These are phyloP conservation scores for Tinamus guttatus DNA, from an alignment of 2,113 vertebrate species.

Conservation along the genomic window DNA sequence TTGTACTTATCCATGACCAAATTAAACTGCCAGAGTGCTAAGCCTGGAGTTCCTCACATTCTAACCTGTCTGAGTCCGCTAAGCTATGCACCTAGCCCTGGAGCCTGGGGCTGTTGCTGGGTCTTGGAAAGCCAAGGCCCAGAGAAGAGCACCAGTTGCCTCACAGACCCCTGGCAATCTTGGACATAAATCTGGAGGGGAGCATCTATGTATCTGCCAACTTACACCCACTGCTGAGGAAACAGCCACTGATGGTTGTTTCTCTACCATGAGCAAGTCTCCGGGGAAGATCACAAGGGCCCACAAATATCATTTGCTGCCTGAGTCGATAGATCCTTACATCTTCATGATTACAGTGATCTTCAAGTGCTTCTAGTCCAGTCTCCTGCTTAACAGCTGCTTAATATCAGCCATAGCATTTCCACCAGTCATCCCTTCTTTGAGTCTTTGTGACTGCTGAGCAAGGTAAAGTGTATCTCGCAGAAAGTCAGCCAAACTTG, in stretches of 20 bases:
- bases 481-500: neutral
- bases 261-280: neutral
- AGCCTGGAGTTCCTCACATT: neutral
- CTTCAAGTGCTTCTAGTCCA: neutral
- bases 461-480: neutral
- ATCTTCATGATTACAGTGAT: neutral
- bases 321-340: neutral
- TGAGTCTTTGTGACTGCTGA: neutral
- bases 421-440: neutral
- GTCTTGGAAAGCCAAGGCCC: neutral
- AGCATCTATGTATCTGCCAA: neutral
- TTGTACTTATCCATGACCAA: conserved; percentile 1
- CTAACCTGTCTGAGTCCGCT: neutral
- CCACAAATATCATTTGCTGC: neutral
- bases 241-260: fast-evolving
- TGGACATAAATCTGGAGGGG: neutral
- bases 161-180: neutral
- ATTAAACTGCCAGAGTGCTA: conserved; percentile 14
- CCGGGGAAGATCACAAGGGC: neutral
- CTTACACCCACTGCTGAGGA: neutral
- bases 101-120: neutral
- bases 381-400: neutral
- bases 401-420: neutral
- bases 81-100: neutral
- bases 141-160: neutral